phyloP scores from a whole-genome alignment of 2,797 vertebrate species.

The Muscicapa comitata region DNA sequence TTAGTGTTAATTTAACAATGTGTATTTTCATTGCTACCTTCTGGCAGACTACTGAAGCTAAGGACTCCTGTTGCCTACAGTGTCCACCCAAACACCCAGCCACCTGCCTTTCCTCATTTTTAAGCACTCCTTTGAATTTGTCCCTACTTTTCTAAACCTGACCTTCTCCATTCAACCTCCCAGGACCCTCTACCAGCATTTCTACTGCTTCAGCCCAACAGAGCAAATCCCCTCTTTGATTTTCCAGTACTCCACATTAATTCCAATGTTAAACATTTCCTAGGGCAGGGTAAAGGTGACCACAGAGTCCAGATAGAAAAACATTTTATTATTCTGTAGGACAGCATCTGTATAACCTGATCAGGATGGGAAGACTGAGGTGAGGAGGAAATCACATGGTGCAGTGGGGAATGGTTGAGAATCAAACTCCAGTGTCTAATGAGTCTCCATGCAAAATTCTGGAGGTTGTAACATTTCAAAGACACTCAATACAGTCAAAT shows the following conservation, averaged over 20 bases:
- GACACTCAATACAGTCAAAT: neutral
- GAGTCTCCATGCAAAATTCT: neutral
- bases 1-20: neutral
- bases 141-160: neutral
- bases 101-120: neutral
- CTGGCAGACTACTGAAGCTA: neutral
- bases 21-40: neutral
- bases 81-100: neutral
- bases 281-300: neutral
- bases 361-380: neutral
- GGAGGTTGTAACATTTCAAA: neutral
- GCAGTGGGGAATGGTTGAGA: neutral
- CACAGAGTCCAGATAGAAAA: neutral
- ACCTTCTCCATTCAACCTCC: neutral
- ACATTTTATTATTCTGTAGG: neutral
- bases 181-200: neutral
- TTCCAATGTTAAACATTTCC: neutral
- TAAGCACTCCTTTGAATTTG: neutral
- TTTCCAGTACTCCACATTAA: neutral
- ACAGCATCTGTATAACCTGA: neutral
- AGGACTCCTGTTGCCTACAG: accelerated
- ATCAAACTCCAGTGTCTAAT: neutral
- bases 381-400: neutral
- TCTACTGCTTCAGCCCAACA: neutral
- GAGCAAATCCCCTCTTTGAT: neutral